Evolutionary conservation across 2,113 vertebrate genomes (phyloP), one percentile per base, ranked within the genome.

Genomic region (Sporophila hypoxantha): DNA sequence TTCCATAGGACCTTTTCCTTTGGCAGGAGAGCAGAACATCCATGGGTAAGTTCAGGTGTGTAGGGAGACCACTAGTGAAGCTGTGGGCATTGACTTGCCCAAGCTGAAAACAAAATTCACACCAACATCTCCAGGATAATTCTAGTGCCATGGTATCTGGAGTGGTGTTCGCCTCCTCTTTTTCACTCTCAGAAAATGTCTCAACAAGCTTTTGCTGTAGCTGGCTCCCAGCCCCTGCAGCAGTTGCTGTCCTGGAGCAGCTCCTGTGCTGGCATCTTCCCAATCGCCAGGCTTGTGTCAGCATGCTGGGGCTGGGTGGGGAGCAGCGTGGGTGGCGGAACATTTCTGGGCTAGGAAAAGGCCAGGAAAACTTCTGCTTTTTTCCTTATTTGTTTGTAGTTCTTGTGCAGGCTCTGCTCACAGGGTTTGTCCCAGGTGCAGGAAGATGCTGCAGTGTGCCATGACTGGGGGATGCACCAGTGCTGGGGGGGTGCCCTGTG

Each of bases 351-450:
- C 42, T 57, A 50, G 60, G 37, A 78, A 42, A 34, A 32, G 27
- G 36, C n/a, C 6, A 17, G 53, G 49, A 53, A 23, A 15, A 4
- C 30, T n/a, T 41, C 6, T 15, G 12, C 22, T 55, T 68, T 29
- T 7, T 37, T 56, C 26, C 11, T 50, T 30, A 42, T 4, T 68
- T 39, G 16, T 53, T 81, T 66, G 6, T n/a, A 37, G 53, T 41
- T 57, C 9, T 36, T 20, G 4, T 30, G 2, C 1, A 4, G 61
- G 62, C 39, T 67, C 29, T 9, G 12, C 22, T 57, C 0, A 0
- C 30, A 14, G 23, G 18, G 27, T 56, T 66, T 59, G 7, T 37
- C 42, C 34, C 26, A 17, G 27, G 2, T 16, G 22, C 32, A 76
- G 59, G n/a, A 56, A 23, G 21, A 14, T 47, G 39, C n/a, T 67